Conservation (phyloP, 2,888 invertebrate genomes). For the Sinohyriopsis cumingii region DNA sequence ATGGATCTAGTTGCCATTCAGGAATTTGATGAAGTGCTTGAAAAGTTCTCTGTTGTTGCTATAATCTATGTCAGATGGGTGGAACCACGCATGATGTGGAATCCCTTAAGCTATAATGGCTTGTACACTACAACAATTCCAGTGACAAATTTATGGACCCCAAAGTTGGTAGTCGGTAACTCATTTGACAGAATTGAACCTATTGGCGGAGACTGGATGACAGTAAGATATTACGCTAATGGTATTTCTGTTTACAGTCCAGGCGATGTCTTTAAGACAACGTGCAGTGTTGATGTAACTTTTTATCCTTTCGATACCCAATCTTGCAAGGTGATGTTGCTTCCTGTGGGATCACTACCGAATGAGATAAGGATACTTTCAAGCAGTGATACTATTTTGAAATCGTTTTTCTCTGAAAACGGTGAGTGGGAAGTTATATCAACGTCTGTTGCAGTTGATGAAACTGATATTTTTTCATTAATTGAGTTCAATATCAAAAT, state of each 20-base stretch:
- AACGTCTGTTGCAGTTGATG: constrained; percentile 5
- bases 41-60: constrained; percentile 22
- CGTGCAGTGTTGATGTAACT: constrained; percentile 17
- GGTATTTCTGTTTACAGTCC: constrained; percentile 13
- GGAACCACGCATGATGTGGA: constrained; percentile 28
- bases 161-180: constrained; percentile 17
- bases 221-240: neutral
- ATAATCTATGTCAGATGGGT: constrained; percentile 22
- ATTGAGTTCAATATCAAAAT: constrained; percentile 18
- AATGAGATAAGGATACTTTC: constrained; percentile 17
- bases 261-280: constrained; percentile 14
- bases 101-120: constrained; percentile 18
- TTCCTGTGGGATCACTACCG: constrained; percentile 10
- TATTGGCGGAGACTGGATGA: constrained; percentile 11
- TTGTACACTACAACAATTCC: constrained; percentile 15
- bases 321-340: constrained; percentile 14
- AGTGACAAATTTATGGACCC: constrained; percentile 18
- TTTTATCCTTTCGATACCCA: constrained; percentile 26
- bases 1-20: constrained; percentile 25
- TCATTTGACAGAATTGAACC: constrained; percentile 3
- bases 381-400: neutral
- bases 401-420: constrained; percentile 24
- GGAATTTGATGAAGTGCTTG: constrained; percentile 31
- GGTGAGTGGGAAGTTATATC: constrained; percentile 33
- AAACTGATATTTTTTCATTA: constrained; percentile 15